Percentiles rank a stretch among this genome's conserved stretches.
Conservation (phyloP, 2,888 invertebrate species). For the Standfussiana lucernea region DNA sequence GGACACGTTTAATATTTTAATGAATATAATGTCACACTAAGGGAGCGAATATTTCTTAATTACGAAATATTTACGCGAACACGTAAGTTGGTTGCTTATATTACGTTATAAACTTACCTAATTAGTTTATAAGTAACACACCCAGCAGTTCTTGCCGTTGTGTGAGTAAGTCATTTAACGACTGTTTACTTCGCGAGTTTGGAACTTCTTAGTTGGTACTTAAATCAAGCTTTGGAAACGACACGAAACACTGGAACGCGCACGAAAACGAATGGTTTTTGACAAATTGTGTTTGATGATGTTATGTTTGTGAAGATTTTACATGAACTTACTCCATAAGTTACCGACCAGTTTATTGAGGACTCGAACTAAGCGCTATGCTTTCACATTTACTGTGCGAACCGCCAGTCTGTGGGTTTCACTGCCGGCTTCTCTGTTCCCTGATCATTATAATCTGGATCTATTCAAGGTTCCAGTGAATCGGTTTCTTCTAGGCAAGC, state of each 20-base stretch:
- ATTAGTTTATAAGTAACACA: conserved; percentile 62
- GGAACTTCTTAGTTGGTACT: conserved; percentile 61
- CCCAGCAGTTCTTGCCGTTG: conserved; percentile 40
- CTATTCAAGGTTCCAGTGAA: no score
- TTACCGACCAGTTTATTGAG: no score
- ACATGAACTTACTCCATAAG: not conserved
- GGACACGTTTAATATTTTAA: not conserved
- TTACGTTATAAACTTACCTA: conserved; percentile 49
- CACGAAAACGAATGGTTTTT: conserved; percentile 52
- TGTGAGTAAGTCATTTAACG: conserved; percentile 66
- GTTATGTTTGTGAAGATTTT: no score
- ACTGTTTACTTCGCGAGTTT: conserved; percentile 63
- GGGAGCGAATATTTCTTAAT: no score
- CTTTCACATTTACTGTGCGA: no score
- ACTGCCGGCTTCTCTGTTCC: no score
- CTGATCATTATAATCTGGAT: no score
- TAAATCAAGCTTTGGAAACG: conserved; percentile 63
- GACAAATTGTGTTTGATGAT: conserved; percentile 32
- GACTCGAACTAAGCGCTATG: no score
- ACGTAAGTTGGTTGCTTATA: conserved; percentile 23
- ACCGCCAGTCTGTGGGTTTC: no score
- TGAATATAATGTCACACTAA: not conserved
- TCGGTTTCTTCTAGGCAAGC: no score
- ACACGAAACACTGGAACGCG: conserved; percentile 51
- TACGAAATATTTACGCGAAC: conserved; percentile 10